Conservation (phyloP, 2,797 vertebrate genomes). For the Cacajao melanocephalus region DNA sequence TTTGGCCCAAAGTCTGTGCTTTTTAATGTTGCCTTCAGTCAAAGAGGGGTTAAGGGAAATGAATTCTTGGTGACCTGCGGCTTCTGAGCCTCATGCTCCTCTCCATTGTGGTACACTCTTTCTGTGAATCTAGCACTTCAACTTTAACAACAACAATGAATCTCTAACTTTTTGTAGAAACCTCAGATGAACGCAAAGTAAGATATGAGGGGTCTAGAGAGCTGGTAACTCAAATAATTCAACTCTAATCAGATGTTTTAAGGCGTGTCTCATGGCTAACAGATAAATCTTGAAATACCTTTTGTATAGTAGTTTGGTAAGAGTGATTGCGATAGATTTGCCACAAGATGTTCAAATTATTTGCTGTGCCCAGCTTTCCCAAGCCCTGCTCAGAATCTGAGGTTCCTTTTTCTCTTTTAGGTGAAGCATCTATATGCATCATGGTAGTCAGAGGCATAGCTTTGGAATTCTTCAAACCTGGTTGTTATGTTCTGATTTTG, state of each 20-base stretch:
- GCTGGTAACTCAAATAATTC: neutral
- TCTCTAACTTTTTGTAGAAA: neutral
- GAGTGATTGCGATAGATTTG: neutral
- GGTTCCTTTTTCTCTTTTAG: neutral
- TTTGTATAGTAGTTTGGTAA: neutral
- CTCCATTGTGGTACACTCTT: neutral
- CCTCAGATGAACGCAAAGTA: neutral
- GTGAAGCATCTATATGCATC: neutral
- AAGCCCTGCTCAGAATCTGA: neutral
- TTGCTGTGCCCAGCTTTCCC: neutral
- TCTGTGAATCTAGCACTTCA: neutral
- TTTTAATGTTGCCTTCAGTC: neutral
- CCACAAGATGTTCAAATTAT: neutral
- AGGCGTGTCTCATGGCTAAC: neutral
- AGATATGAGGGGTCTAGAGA: neutral
- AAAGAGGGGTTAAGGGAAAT: neutral
- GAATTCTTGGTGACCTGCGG: neutral
- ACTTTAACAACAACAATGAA: fast-evolving
- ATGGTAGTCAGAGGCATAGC: neutral
- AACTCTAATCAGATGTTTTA: neutral
- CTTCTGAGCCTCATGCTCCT: neutral
- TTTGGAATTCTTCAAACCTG: neutral
- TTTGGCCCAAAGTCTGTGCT: neutral
- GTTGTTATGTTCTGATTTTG: neutral
- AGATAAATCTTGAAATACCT: neutral